phyloP scores from a whole-genome alignment of 2,797 vertebrate genomes.

The Gadopsis marmoratus region DNA sequence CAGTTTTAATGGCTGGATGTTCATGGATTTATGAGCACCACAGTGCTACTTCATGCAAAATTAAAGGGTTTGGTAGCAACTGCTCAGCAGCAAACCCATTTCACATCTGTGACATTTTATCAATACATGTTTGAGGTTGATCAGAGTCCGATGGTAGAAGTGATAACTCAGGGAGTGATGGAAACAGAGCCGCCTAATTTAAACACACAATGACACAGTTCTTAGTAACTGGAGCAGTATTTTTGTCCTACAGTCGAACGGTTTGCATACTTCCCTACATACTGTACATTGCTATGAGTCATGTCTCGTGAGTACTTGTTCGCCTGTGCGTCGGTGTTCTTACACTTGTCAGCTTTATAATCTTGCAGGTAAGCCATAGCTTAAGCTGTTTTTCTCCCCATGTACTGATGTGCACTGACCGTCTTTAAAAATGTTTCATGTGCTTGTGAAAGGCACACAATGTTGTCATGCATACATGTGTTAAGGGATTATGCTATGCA shows the following conservation, averaged over 20 bases:
- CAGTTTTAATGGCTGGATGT: constrained; percentile 1
- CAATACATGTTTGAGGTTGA: constrained; percentile 29
- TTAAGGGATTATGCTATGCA: constrained; percentile 69
- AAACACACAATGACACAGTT: constrained; percentile 15
- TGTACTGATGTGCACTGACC: constrained; percentile 47
- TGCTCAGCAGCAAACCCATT: constrained; percentile 8
- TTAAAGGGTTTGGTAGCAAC: constrained; percentile 17
- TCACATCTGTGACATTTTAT: constrained; percentile 45
- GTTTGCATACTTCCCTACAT: constrained; percentile 36
- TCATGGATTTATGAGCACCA: constrained; percentile 11
- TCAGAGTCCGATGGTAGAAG: constrained; percentile 40
- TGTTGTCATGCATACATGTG: constrained; percentile 21
- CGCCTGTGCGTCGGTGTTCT: constrained; percentile 36
- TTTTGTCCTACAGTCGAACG: constrained; percentile 33
- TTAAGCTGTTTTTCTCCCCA: constrained; percentile 12
- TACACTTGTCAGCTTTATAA: constrained; percentile 37
- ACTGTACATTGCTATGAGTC: constrained; percentile 26
- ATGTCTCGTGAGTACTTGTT: constrained; percentile 25
- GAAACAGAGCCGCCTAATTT: constrained; percentile 32
- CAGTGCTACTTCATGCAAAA: constrained; percentile 28
- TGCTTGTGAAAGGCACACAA: constrained; percentile 35
- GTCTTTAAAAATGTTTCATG: constrained; percentile 33
- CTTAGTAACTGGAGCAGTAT: constrained; percentile 19
- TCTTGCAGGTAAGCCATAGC: constrained; percentile 58
- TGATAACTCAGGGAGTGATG: constrained; percentile 60